Conservation (phyloP, 1,140 invertebrate genomes). For the Apis florea region DNA sequence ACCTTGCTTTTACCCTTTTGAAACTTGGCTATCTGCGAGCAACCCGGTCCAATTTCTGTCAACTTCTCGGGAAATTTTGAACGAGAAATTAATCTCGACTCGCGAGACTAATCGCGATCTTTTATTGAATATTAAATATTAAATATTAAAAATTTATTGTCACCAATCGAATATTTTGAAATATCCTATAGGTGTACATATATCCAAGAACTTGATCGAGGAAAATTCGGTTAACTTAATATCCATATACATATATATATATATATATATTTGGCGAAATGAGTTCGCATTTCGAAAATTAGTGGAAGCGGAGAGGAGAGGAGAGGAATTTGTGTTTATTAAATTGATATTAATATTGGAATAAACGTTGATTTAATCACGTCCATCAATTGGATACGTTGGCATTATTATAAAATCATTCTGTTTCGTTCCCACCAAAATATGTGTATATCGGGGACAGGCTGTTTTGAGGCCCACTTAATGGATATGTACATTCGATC, state of each 20-base stretch:
- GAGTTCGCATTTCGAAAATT: not conserved
- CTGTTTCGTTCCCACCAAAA: not conserved
- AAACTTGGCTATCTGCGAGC: too few relatives aligned
- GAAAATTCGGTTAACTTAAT: slow-evolving; percentile 5
- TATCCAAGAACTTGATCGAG: not conserved
- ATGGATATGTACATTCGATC: slow-evolving; percentile 42
- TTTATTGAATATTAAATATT: too few relatives aligned
- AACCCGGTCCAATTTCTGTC: too few relatives aligned
- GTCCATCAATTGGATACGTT: not conserved
- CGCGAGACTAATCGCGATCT: too few relatives aligned
- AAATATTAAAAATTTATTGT: too few relatives aligned
- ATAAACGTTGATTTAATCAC: slow-evolving; percentile 27
- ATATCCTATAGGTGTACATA: not conserved
- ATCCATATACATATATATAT: not conserved
- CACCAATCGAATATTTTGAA: not conserved
- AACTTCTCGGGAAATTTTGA: not conserved
- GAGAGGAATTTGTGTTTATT: not conserved
- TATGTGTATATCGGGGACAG: not conserved
- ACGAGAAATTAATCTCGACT: not conserved
- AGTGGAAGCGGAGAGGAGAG: too few relatives aligned
- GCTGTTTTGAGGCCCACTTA: slow-evolving; percentile 12
- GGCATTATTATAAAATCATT: slow-evolving; percentile 41
- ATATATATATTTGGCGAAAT: slow-evolving; percentile 4
- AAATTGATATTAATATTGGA: slow-evolving; percentile 37
- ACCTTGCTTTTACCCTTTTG: too few relatives aligned